A percentile compares a stretch with the other conserved stretches of the same genome.
Conservation (phyloP, 2,113 vertebrate genomes). For the Stegastes partitus region DNA sequence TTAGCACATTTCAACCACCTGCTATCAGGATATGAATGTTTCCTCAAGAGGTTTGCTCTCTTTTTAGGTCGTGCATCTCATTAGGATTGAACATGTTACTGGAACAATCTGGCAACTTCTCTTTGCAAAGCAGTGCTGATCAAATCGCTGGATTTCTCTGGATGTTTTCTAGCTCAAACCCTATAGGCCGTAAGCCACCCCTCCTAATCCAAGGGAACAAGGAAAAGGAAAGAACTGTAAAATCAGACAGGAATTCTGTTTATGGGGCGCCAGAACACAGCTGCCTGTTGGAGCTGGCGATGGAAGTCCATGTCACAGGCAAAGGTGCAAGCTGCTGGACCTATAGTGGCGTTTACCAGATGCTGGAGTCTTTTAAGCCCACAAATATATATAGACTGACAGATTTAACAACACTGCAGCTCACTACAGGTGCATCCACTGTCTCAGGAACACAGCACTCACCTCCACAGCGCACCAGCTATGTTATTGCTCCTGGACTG, state of each 20-base stretch:
- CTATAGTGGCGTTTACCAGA: constrained; percentile 66
- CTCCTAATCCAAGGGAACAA: constrained; percentile 48
- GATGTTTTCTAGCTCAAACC: constrained; percentile 47
- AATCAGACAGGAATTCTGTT: constrained; percentile 79
- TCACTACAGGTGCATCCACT: constrained; percentile 64
- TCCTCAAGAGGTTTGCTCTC: constrained; percentile 13
- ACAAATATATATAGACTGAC: constrained; percentile 37
- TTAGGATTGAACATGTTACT: constrained; percentile 24
- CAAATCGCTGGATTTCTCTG: constrained; percentile 13
- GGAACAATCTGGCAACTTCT: constrained; percentile 15
- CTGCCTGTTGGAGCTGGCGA: constrained; percentile 63
- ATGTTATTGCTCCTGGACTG: constrained; percentile 69
- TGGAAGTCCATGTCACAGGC: constrained; percentile 63
- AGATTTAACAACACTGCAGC: constrained; percentile 51
- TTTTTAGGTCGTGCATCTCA: neutral
- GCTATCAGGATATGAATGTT: constrained; percentile 41
- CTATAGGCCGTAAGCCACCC: constrained; percentile 1
- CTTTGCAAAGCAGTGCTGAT: constrained; percentile 22
- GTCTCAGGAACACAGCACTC: constrained; percentile 37
- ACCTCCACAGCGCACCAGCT: constrained; percentile 28
- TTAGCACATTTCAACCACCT: constrained; percentile 14
- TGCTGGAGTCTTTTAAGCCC: constrained; percentile 54
- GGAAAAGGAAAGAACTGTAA: constrained; percentile 75
- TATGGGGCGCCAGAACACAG: constrained; percentile 72
- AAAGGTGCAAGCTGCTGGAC: constrained; percentile 48